phyloP scores from a whole-genome alignment of 2,888 invertebrate genomes.

The Conomelus anceps region DNA sequence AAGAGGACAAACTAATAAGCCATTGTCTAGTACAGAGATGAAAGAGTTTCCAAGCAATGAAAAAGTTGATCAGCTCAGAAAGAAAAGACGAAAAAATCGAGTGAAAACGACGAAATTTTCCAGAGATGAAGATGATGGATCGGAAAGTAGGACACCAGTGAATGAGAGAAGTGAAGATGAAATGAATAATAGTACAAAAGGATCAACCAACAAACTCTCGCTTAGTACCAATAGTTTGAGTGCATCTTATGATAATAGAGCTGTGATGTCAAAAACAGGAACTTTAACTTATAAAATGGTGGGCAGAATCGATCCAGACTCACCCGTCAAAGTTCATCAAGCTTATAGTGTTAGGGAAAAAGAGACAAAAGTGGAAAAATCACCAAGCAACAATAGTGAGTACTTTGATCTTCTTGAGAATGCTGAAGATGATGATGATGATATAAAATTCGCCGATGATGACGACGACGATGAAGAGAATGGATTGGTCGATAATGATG shows the following conservation, averaged over 20 bases:
- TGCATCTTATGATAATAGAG: not conserved
- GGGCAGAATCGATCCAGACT: conserved; percentile 25
- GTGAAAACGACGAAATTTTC: conserved; percentile 18
- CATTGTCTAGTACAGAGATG: not conserved
- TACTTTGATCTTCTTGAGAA: conserved; percentile 47
- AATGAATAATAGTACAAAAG: conserved; percentile 10
- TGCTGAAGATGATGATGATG: conserved; percentile 50
- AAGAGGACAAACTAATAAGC: not conserved
- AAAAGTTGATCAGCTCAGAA: not conserved
- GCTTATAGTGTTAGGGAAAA: conserved; percentile 41
- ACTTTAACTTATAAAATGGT: conserved; percentile 18
- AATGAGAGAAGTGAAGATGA: conserved; percentile 16
- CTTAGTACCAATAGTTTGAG: conserved; percentile 13
- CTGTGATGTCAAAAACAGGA: not conserved
- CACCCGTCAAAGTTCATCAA: conserved; percentile 30
- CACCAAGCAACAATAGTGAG: conserved; percentile 44
- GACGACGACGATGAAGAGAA: conserved; percentile 48
- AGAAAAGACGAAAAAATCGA: not conserved
- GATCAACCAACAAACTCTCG: not conserved
- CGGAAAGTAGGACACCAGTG: conserved; percentile 19
- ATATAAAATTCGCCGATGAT: conserved; percentile 66
- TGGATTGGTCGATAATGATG: conserved; percentile 7
- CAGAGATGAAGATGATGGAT: conserved; percentile 12
- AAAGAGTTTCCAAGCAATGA: not conserved
- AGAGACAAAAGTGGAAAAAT: conserved; percentile 60